Evolutionary conservation across 2,888 invertebrate genomes (phyloP), one percentile per base, ranked within the genome.

Genomic region (Mesopsocus fuscifrons): DNA sequence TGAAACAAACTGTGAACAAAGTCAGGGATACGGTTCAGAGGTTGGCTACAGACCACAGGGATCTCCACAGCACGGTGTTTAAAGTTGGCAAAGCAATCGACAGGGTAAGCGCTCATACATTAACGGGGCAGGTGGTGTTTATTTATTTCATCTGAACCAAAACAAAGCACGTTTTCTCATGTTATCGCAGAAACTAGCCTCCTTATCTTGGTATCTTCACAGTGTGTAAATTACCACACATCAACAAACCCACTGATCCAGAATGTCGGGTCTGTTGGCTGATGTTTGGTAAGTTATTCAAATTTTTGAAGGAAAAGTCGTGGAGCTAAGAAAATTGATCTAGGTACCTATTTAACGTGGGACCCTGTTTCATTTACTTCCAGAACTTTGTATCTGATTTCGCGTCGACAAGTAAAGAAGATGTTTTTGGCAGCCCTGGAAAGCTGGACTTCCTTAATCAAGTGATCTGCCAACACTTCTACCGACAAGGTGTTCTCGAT

Each of bases 31-130:
- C 80, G 18, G 74, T 87, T 0, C 77, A 80, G 49, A 72, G 81
- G 56, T 66, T 92, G 52, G 82, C 88, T 1, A 74, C 82, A 46
- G 91, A 92, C 62, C 87, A 88, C 56, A 69, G 85, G 51, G 69
- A 70, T 47, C 65, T 87, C 13, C 89, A 91, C 56, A 72, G 76
- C 50, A 71, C 75, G 3, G 71, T 74, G 3, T 95, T 94, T 0
- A 84, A 89, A 68, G 88, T 95, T 41, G 97, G 97, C 41, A 97
- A 95, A 65, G 82, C 88, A 1, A 87, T 98, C 52, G 97, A 98
- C 59, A 75, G 89, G 54, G 71, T 71, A 53, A 53, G 56, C 44
- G n/a, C n/a, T n/a, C n/a, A n/a, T 30, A n/a, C n/a, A n/a, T n/a
- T n/a, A 30, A 9, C n/a, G 9, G n/a, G n/a, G 9, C 9, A 30